Evolutionary conservation across 2,113 vertebrate species (phyloP).

Genomic region (Lanius collurio): DNA sequence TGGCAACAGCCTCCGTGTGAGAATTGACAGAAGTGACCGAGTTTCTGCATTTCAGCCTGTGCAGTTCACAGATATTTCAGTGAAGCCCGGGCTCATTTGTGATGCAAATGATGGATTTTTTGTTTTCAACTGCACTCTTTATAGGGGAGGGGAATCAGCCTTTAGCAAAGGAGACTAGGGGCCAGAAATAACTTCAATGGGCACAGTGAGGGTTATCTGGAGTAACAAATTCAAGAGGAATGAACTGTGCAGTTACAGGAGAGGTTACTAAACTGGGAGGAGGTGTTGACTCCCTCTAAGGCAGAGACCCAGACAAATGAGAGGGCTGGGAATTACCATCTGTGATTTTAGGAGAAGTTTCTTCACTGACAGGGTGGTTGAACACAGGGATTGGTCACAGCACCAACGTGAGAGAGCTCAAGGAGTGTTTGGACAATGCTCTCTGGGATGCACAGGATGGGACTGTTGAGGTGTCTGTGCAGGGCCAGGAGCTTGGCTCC

Average conservation of each 20-base stretch:
- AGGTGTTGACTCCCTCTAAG: not conserved
- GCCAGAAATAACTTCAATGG: not conserved
- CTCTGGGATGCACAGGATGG: not conserved
- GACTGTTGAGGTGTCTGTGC: not conserved
- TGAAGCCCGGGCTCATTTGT: not conserved
- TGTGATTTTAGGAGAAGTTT: not conserved
- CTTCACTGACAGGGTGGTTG: not conserved
- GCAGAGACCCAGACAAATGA: not conserved
- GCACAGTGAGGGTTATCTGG: not conserved
- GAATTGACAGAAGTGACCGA: not conserved
- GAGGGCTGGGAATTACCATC: not conserved
- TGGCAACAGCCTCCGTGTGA: not conserved
- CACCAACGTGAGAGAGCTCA: not conserved
- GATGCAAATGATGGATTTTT: not conserved
- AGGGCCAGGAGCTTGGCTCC: not conserved
- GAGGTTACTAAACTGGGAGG: accelerated
- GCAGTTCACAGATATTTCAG: not conserved
- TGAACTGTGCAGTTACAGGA: not conserved
- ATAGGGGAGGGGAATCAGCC: not conserved
- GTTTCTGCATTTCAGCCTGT: not conserved
- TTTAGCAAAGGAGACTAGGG: not conserved
- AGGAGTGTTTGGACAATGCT: not conserved
- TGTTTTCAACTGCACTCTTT: not conserved
- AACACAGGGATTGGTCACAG: not conserved
- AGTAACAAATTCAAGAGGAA: not conserved